A percentile compares a stretch with the other conserved stretches of the same genome.
These are phyloP conservation scores for Sebastolobus alascanus DNA, from an alignment of 2,797 vertebrate species.

Conservation along the genomic window DNA sequence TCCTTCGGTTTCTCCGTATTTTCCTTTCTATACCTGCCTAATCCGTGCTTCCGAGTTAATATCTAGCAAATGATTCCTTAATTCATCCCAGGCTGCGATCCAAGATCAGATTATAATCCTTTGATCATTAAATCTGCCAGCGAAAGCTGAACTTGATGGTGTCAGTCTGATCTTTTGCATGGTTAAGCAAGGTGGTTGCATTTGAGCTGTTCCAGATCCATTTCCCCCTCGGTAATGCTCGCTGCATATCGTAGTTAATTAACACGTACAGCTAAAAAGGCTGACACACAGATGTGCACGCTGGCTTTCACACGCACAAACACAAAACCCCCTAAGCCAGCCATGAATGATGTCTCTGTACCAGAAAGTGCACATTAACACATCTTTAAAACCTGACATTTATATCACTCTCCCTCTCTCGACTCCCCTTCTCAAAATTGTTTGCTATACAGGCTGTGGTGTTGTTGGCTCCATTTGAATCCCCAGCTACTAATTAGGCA, in stretches of 20 bases:
- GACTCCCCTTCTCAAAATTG: constrained; percentile 54
- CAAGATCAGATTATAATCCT: constrained; percentile 65
- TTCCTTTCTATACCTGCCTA: constrained; percentile 38
- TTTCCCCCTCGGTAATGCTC: constrained; percentile 47
- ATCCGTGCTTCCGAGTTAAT: constrained; percentile 41
- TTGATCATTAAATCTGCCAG: constrained; percentile 67
- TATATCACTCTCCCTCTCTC: constrained; percentile 51
- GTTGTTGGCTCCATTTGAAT: constrained; percentile 67
- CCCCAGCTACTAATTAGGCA: constrained; percentile 80
- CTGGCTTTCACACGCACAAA: constrained; percentile 21
- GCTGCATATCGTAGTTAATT: constrained; percentile 59
- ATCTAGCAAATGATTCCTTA: constrained; percentile 61
- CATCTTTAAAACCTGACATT: constrained; percentile 74
- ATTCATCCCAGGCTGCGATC: constrained; percentile 60
- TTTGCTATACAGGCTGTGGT: constrained; percentile 66
- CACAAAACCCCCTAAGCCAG: constrained; percentile 32
- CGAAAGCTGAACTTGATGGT: constrained; percentile 56
- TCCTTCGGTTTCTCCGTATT: constrained; percentile 12
- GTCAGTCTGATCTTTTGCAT: constrained; percentile 70
- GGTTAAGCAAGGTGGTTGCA: constrained; percentile 69
- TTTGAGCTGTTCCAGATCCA: constrained; percentile 56
- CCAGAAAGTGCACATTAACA: constrained; percentile 74
- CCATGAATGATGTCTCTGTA: constrained; percentile 55
- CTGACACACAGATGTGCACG: constrained; percentile 46
- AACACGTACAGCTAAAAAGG: constrained; percentile 59